Base-by-base conservation (phyloP, 2,888 invertebrate species). In the Neria commutata region DNA sequence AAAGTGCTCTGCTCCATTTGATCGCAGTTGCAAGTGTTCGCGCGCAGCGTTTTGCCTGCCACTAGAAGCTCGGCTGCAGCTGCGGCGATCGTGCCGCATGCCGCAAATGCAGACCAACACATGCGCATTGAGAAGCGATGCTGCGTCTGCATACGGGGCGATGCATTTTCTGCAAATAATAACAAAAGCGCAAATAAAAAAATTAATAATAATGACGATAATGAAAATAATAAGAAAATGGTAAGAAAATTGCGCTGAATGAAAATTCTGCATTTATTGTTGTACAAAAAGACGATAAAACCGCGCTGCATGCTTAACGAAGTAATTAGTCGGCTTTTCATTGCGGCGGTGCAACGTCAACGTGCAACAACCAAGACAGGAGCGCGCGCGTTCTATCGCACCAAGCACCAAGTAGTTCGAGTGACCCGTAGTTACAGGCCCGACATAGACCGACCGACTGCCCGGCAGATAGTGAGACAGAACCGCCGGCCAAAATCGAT, bases 201-300 rank as follows among this genome's bases (percentile, higher is more conserved):
- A 74, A 73, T 70, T 65, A 37, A 54, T 54, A 54, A 54, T 54
- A 54, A 46, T 33, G 46, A 46, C 11, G 8, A 37, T 10, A 51
- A 24, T 52, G 33, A 46, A 33, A 14, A 51, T 37, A 19, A 52
- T 52, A 42, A 51, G 45, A 68, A 73, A 75, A 67, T 74, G 70
- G 61, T 67, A 61, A 60, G 73, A 71, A 71, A 64, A 60, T 63
- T 58, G 61, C 49, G 59, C 59, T 54, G 60, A 58, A 61, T 62
- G 62, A 60, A 54, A 62, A 56, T 54, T 53, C 48, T 55, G 58
- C 47, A 37, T 46, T 23, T 8, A 19, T 17, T 56, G 63, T 52
- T 53, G 60, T 66, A n/a, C n/a, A n/a, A n/a, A 68, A 62, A 76
- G 71, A 75, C 79, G 78, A 81, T 81, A 81, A 81, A 81, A 81